These are phyloP conservation scores for Lypha dubia DNA, from an alignment of 2,888 invertebrate genomes.

Conservation along the genomic window DNA sequence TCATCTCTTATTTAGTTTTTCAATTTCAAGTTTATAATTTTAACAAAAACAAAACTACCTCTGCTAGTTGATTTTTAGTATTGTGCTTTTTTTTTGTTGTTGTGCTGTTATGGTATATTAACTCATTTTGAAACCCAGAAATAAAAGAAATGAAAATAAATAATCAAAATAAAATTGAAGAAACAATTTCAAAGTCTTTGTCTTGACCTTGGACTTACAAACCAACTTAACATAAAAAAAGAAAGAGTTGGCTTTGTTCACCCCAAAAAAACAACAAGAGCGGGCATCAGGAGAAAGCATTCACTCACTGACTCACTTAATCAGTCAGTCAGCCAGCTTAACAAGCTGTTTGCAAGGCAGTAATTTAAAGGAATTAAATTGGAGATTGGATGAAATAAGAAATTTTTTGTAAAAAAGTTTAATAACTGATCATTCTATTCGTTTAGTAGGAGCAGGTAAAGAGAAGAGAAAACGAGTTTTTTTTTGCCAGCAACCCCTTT, in stretches of 20 bases:
- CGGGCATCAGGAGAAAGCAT: conserved; percentile 62
- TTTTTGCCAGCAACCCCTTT: no score
- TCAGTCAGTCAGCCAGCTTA: conserved; percentile 27
- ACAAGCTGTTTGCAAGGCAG: conserved; percentile 11
- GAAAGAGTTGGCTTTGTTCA: conserved; percentile 70
- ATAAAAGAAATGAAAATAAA: conserved; percentile 43
- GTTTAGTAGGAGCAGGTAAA: no score
- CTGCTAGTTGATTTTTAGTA: no score
- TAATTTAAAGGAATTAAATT: conserved; percentile 10
- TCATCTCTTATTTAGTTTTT: conserved; percentile 31
- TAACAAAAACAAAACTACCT: conserved; percentile 9
- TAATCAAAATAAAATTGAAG: conserved; percentile 61
- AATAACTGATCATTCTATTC: no score
- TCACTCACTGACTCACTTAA: conserved; percentile 44
- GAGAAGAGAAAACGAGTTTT: no score
- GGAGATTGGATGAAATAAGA: neutral
- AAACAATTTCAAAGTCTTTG: conserved; percentile 80
- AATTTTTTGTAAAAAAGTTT: neutral
- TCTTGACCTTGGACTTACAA: conserved; percentile 82
- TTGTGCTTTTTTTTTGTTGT: conserved; percentile 7
- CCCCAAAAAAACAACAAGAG: conserved; percentile 19
- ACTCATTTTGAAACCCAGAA: neutral
- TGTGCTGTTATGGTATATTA: conserved; percentile 1
- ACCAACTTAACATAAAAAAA: conserved; percentile 68
- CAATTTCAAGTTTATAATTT: conserved; percentile 67